Evolutionary conservation across 2,888 invertebrate genomes (phyloP).

Genomic region (Plemyria rubiginata): DNA sequence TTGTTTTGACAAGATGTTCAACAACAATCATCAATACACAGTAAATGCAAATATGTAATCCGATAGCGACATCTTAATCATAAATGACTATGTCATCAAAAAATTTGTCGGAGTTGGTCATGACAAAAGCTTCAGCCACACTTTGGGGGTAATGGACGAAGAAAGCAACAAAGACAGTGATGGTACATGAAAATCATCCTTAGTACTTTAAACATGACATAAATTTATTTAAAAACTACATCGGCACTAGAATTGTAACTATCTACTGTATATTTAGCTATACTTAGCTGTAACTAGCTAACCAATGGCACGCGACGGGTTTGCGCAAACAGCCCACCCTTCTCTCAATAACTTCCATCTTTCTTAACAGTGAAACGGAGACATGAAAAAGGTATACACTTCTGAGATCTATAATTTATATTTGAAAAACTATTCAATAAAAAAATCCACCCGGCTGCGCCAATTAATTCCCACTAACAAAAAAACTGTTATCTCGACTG

Average conservation of each 20-base stretch:
- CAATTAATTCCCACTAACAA: constrained; percentile 1
- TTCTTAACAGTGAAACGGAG: constrained; percentile 43
- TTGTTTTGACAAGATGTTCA: neutral
- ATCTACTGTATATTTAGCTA: constrained; percentile 74
- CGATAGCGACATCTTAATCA: neutral
- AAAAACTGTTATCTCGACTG: neutral
- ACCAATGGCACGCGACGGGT: constrained; percentile 69
- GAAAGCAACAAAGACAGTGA: neutral
- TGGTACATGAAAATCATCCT: constrained; percentile 8
- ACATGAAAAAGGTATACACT: constrained; percentile 29
- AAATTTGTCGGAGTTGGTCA: neutral
- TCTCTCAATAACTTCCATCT: constrained; percentile 37
- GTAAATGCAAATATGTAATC: neutral
- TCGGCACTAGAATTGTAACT: constrained; percentile 63
- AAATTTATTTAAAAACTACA: constrained; percentile 33
- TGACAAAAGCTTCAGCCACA: neutral
- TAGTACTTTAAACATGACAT: constrained; percentile 10
- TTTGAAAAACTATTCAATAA: constrained; percentile 1
- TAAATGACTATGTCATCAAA: neutral
- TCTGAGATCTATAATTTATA: neutral
- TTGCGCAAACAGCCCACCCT: constrained; percentile 39
- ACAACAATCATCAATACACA: neutral
- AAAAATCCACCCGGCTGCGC: constrained; percentile 24
- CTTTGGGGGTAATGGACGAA: neutral
- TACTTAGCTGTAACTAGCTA: constrained; percentile 48